Conservation (phyloP, 2,888 invertebrate genomes). For the Scrobipalpa costella region DNA sequence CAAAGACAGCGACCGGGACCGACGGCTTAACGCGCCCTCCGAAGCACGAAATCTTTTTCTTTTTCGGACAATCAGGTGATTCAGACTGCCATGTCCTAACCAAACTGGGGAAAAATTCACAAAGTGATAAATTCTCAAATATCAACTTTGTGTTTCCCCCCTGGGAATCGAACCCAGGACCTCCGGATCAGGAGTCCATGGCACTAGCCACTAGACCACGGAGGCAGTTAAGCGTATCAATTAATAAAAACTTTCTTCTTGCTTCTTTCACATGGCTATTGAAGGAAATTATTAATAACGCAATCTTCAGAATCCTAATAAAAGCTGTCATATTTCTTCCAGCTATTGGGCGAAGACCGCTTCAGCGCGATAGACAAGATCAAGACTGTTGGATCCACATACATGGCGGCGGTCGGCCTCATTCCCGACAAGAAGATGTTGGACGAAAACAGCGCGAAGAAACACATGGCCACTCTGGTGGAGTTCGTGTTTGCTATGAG, state of each 20-base stretch:
- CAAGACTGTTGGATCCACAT: conserved; percentile 95
- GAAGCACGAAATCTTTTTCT: too few relatives aligned
- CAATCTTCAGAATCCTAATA: not conserved
- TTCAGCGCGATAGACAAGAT: conserved; percentile 95
- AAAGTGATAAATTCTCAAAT: too few relatives aligned
- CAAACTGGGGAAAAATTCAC: too few relatives aligned
- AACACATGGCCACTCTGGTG: conserved; percentile 87
- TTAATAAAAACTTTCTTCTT: not conserved
- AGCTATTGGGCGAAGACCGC: conserved; percentile 91
- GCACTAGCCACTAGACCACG: too few relatives aligned
- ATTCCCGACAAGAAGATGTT: conserved; percentile 89
- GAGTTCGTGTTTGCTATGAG: conserved; percentile 95
- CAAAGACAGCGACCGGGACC: too few relatives aligned
- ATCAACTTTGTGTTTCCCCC: too few relatives aligned
- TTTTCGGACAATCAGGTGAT: too few relatives aligned
- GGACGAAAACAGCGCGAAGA: conserved; percentile 80
- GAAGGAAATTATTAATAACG: not conserved
- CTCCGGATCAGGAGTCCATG: too few relatives aligned
- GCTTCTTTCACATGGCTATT: not conserved
- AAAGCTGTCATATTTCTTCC: conserved; percentile 40
- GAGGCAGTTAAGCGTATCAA: too few relatives aligned
- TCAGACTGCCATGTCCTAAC: too few relatives aligned
- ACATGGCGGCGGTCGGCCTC: conserved; percentile 95
- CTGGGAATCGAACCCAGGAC: too few relatives aligned
- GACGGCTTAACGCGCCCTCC: too few relatives aligned